These are phyloP conservation scores for Catharus minimus DNA, from an alignment of 2,113 vertebrate species.

Conservation along the genomic window DNA sequence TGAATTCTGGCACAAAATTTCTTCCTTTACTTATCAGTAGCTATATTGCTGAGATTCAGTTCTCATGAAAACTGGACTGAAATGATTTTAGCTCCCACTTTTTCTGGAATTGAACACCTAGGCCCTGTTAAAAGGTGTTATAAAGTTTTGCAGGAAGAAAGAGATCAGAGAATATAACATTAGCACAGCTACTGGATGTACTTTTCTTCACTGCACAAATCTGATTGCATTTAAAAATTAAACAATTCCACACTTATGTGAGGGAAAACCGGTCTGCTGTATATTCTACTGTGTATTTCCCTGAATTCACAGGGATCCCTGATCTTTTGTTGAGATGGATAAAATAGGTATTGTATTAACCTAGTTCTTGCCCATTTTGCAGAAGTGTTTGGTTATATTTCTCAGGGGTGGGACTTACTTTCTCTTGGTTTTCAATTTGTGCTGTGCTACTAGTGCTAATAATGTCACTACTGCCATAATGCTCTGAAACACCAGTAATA, in stretches of 20 bases:
- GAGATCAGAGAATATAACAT: not conserved
- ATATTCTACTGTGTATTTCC: not conserved
- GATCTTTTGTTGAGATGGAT: not conserved
- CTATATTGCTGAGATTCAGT: not conserved
- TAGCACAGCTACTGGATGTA: not conserved
- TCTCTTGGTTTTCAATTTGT: not conserved
- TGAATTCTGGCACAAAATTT: not conserved
- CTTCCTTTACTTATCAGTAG: not conserved
- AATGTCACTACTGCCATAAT: not conserved
- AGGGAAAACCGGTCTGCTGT: not conserved
- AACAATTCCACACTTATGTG: accelerated
- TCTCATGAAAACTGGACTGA: not conserved
- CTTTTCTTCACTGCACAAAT: not conserved
- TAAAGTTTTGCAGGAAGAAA: not conserved
- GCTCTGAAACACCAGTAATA: not conserved
- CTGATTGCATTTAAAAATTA: not conserved
- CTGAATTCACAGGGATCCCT: not conserved
- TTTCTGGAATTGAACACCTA: not conserved
- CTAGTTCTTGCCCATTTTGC: not conserved
- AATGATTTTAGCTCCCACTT: not conserved
- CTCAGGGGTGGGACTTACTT: not conserved
- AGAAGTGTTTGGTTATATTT: not conserved
- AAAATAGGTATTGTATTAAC: not conserved
- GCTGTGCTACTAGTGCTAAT: not conserved
- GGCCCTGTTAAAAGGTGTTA: not conserved